These are phyloP conservation scores for Diachasmimorpha longicaudata DNA, from an alignment of 1,140 invertebrate species.

Conservation along the genomic window DNA sequence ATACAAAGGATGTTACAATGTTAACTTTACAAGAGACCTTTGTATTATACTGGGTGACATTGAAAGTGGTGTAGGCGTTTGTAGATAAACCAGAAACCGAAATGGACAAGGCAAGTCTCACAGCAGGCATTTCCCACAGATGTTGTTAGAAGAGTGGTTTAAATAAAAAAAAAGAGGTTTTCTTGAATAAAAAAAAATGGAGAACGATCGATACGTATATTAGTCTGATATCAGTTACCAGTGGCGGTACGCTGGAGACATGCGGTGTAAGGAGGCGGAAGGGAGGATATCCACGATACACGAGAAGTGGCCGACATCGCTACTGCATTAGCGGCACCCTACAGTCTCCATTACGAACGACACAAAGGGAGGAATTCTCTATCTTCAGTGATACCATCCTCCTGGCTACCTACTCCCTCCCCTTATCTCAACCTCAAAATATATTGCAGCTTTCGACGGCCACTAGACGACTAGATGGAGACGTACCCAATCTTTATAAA, in stretches of 20 bases:
- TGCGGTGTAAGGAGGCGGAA: conserved; percentile 23
- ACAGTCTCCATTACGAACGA: conserved; percentile 35
- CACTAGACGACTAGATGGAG: conserved; percentile 48
- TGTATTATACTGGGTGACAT: conserved; percentile 7
- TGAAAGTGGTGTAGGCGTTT: background rate
- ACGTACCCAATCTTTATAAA: conserved; percentile 53
- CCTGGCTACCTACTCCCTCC: conserved; percentile 12
- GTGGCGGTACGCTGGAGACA: conserved; percentile 9
- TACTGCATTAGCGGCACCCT: conserved; percentile 39
- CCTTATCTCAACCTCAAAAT: conserved; percentile 27
- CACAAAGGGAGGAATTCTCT: conserved; percentile 10
- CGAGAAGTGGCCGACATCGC: conserved; percentile 34
- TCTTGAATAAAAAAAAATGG: conserved; percentile 17
- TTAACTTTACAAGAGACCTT: background rate
- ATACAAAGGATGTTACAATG: conserved; percentile 4
- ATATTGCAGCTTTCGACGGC: conserved; percentile 29
- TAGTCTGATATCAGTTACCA: conserved; percentile 23
- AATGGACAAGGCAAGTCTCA: conserved; percentile 30
- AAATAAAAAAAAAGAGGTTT: background rate
- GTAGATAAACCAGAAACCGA: background rate
- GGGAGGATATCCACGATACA: conserved; percentile 29
- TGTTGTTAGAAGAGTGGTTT: conserved; percentile 11
- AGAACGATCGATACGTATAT: background rate
- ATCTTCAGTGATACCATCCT: conserved; percentile 32
- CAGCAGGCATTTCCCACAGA: conserved; percentile 32